Conservation (phyloP, 37 sponge, comb jelly and placozoan species). For the Cladorhizidae sp. region DNA sequence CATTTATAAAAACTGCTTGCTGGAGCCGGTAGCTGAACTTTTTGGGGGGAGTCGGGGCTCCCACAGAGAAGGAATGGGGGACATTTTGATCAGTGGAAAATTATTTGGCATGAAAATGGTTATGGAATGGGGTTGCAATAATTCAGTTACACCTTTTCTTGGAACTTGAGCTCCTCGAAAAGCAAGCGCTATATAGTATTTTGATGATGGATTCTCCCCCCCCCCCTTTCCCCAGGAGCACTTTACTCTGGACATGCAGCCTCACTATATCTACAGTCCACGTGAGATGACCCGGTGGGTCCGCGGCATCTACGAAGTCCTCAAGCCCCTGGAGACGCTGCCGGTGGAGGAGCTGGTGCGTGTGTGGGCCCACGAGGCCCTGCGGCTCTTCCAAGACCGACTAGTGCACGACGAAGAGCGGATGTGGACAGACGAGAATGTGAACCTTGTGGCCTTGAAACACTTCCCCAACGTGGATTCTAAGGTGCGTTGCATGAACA, state of each 20-base stretch:
- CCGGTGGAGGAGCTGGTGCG: conserved; percentile 93
- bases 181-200: too few relatives aligned
- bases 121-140: too few relatives aligned
- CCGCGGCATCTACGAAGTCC: conserved; percentile 92
- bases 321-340: conserved; percentile 86
- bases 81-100: too few relatives aligned
- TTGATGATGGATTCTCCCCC: too few relatives aligned
- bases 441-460: conserved; percentile 83
- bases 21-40: too few relatives aligned
- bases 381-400: conserved; percentile 94
- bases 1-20: too few relatives aligned
- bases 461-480: conserved; percentile 90
- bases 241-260: conserved; percentile 99
- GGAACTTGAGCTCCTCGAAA: too few relatives aligned
- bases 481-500: conserved; percentile 29
- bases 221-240: conserved; percentile 63
- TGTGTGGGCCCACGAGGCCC: conserved; percentile 97
- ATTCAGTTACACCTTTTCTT: too few relatives aligned
- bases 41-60: too few relatives aligned
- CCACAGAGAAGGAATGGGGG: too few relatives aligned
- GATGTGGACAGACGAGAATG: conserved; percentile 93
- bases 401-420: conserved; percentile 92
- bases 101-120: too few relatives aligned
- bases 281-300: conserved; percentile 99
- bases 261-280: conserved; percentile 98